Evolutionary conservation across 2,113 vertebrate species (phyloP).

Genomic region (Heterotilapia buettikoferi): DNA sequence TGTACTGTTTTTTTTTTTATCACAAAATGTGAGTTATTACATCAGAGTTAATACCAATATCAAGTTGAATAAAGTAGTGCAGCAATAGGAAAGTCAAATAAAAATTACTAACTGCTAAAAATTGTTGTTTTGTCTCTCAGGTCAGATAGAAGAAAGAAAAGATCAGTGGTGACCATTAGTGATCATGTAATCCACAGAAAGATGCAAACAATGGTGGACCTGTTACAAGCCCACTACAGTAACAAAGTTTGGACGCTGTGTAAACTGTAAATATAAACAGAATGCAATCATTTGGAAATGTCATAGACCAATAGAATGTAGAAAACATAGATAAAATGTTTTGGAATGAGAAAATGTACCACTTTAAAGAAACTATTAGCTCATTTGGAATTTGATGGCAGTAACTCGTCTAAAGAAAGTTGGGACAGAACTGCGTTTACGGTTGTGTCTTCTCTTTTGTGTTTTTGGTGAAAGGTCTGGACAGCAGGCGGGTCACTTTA

Average conservation of each 20-base stretch:
- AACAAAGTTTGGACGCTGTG: neutral
- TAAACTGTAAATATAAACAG: neutral
- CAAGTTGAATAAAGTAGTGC: neutral
- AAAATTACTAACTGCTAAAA: neutral
- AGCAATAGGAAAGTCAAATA: neutral
- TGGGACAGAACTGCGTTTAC: neutral
- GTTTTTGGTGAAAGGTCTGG: neutral
- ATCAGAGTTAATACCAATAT: neutral
- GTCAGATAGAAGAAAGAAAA: neutral
- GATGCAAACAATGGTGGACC: neutral
- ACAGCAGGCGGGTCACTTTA: neutral
- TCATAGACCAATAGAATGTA: neutral
- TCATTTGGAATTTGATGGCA: neutral
- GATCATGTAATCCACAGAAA: neutral
- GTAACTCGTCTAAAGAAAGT: neutral
- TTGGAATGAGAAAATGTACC: neutral
- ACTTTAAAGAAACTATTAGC: neutral
- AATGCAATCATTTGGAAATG: neutral
- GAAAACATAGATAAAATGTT: neutral
- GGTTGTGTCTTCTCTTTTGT: neutral
- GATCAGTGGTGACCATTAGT: neutral
- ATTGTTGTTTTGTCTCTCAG: neutral
- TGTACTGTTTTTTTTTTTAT: neutral
- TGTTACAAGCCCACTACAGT: neutral
- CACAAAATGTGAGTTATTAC: neutral